Evolutionary conservation across 2,113 vertebrate genomes (phyloP).

Genomic region (Cheilinus undulatus): DNA sequence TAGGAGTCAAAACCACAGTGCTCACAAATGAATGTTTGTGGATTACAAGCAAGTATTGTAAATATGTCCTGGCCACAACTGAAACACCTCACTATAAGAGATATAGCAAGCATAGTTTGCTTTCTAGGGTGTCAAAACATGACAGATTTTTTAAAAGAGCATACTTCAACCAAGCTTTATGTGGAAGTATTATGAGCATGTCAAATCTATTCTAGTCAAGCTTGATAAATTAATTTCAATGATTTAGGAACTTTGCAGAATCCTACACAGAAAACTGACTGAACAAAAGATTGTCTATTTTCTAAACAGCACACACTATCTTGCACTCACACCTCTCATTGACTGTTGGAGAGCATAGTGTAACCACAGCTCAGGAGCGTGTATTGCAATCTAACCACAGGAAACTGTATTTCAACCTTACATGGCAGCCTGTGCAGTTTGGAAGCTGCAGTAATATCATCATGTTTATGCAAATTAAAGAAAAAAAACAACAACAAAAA

Average conservation of each 20-base stretch:
- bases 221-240: background rate
- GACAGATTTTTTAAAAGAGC: background rate
- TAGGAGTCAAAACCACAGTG: conserved; percentile 66
- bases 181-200: background rate
- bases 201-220: background rate
- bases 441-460: background rate
- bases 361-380: conserved; percentile 68
- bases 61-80: conserved; percentile 41
- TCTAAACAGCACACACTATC: conserved; percentile 7
- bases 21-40: conserved; percentile 55
- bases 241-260: background rate
- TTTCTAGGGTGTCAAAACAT: background rate
- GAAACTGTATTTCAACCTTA: conserved; percentile 68
- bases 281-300: background rate
- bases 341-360: conserved; percentile 57
- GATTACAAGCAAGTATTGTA: conserved; percentile 15
- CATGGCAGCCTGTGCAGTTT: conserved; percentile 22
- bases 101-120: conserved; percentile 10
- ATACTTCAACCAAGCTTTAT: too few relatives aligned
- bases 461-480: background rate
- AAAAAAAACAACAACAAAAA: background rate
- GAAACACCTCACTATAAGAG: conserved; percentile 23
- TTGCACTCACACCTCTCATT: conserved; percentile 50
- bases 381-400: conserved; percentile 73
- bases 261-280: background rate